A percentile compares a stretch with the other conserved stretches of the same genome.
phyloP scores from a whole-genome alignment of 2,888 invertebrate genomes.

The Cynaeus angustus region DNA sequence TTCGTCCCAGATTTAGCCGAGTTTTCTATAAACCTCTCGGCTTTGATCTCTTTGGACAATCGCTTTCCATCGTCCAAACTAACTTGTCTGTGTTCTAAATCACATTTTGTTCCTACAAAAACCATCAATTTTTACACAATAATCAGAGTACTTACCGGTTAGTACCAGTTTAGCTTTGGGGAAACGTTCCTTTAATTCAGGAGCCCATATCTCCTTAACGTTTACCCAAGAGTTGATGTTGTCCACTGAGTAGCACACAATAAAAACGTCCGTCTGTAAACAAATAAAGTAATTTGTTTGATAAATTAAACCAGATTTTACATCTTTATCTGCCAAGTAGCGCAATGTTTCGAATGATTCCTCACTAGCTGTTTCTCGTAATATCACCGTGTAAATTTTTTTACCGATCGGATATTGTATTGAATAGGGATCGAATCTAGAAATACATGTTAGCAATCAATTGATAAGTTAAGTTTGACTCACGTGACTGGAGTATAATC shows the following conservation, averaged over 20 bases:
- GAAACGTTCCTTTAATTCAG: slow-evolving; percentile 87
- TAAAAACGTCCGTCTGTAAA: slow-evolving; percentile 88
- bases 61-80: slow-evolving; percentile 80
- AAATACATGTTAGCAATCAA: no score
- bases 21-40: slow-evolving; percentile 86
- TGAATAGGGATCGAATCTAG: slow-evolving; percentile 90
- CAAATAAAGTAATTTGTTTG: background rate
- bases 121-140: background rate
- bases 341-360: slow-evolving; percentile 73
- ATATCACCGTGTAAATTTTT: slow-evolving; percentile 76
- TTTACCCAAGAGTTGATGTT: slow-evolving; percentile 88
- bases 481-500: slow-evolving; percentile 90
- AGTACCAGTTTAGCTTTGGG: slow-evolving; percentile 87
- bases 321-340: slow-evolving; percentile 66
- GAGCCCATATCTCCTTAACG: slow-evolving; percentile 88
- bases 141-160: slow-evolving; percentile 81
- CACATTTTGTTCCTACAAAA: slow-evolving; percentile 84
- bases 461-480: no score
- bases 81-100: slow-evolving; percentile 74
- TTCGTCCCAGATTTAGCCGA: slow-evolving; percentile 86
- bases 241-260: slow-evolving; percentile 89
- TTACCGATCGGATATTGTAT: slow-evolving; percentile 85
- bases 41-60: slow-evolving; percentile 84
- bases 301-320: slow-evolving; percentile 52
- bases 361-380: slow-evolving; percentile 70